These are phyloP conservation scores for Apamea anceps DNA, from an alignment of 2,888 invertebrate species.

Conservation along the genomic window DNA sequence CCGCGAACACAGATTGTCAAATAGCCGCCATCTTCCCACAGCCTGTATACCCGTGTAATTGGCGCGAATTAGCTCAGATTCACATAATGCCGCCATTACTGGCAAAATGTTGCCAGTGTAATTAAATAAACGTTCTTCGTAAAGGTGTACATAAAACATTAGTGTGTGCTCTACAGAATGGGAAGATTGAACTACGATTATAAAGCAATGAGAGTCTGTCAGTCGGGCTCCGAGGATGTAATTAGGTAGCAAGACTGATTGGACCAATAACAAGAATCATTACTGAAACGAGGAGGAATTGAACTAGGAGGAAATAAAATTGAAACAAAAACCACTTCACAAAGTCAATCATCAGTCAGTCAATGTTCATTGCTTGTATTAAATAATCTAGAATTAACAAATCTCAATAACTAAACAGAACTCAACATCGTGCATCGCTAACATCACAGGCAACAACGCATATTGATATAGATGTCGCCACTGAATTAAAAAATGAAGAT, in stretches of 20 bases:
- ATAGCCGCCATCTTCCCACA: conserved; percentile 77
- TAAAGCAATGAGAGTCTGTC: conserved; percentile 48
- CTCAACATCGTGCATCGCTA: too few species aligned
- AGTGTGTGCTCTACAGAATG: conserved; percentile 41
- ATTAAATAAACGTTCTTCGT: conserved; percentile 62
- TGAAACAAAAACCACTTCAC: neutral
- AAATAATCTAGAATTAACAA: neutral
- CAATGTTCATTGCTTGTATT: neutral
- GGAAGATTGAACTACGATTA: conserved; percentile 51
- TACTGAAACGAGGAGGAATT: conserved; percentile 1
- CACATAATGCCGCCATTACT: conserved; percentile 70
- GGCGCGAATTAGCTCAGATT: conserved; percentile 74
- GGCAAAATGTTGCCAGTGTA: conserved; percentile 62
- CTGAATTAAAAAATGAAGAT: neutral
- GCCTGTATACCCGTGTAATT: conserved; percentile 67
- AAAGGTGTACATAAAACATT: conserved; percentile 45
- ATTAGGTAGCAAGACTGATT: conserved; percentile 22
- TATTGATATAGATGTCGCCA: neutral
- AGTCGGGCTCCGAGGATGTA: conserved; percentile 32
- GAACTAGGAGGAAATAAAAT: neutral
- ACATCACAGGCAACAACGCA: too few species aligned
- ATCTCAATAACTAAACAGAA: neutral
- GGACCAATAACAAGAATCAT: conserved; percentile 30
- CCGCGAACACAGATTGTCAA: conserved; percentile 53
- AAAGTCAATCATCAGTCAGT: neutral